These are phyloP conservation scores for Mus caroli DNA, from an alignment of 2,797 vertebrate genomes.

Conservation along the genomic window DNA sequence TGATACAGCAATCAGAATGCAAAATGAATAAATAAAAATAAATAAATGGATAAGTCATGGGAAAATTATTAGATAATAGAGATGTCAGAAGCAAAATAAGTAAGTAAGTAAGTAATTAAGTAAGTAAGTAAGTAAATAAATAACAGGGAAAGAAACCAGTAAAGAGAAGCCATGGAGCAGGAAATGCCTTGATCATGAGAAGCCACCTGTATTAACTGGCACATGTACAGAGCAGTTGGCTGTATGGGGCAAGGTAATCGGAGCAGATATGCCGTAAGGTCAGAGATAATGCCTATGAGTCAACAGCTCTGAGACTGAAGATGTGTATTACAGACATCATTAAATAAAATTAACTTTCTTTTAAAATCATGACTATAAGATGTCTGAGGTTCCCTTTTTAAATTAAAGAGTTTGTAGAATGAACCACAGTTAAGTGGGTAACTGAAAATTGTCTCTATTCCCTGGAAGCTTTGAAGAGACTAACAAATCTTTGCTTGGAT, in stretches of 20 bases:
- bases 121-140: not conserved
- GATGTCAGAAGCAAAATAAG: not conserved
- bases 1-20: not conserved
- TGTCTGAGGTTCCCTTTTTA: slow-evolving; percentile 11
- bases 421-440: not conserved
- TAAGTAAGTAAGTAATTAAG: not conserved
- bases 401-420: slow-evolving; percentile 43
- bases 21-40: not conserved
- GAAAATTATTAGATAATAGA: slow-evolving; percentile 17
- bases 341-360: slow-evolving; percentile 4
- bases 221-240: not conserved
- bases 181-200: not conserved
- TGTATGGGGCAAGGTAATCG: not conserved
- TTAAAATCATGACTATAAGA: not conserved
- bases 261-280: not conserved
- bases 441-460: not conserved
- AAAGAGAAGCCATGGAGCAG: not conserved
- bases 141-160: not conserved
- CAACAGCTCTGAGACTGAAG: not conserved
- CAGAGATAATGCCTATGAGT: not conserved
- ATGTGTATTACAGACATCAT: not conserved
- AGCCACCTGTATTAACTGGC: not conserved
- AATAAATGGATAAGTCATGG: not conserved
- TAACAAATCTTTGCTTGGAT: not conserved
- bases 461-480: slow-evolving; percentile 14